phyloP scores from a whole-genome alignment of 2,888 invertebrate genomes.

The Aleiodes alternator region DNA sequence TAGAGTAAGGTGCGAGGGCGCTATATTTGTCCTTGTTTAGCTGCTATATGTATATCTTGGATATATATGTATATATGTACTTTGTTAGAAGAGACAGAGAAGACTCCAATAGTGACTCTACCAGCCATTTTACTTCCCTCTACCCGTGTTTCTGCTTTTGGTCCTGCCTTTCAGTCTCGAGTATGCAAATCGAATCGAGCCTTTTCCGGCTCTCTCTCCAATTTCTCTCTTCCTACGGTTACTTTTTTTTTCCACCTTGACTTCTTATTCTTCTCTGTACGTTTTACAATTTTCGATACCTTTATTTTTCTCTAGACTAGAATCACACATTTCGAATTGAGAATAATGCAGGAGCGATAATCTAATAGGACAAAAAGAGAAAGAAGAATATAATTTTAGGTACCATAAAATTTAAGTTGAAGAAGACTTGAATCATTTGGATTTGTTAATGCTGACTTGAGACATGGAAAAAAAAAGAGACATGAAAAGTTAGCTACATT shows the following conservation, averaged over 20 bases:
- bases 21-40: slow-evolving; percentile 19
- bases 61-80: slow-evolving; percentile 6
- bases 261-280: neutral
- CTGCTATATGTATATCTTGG: slow-evolving; percentile 3
- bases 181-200: slow-evolving; percentile 48
- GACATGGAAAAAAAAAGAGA: too few species aligned
- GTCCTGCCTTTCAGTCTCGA: slow-evolving; percentile 35
- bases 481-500: too few species aligned
- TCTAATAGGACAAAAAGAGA: too few species aligned
- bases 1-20: slow-evolving; percentile 24
- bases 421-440: too few species aligned
- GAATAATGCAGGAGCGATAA: too few species aligned
- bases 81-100: slow-evolving; percentile 14
- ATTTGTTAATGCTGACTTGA: too few species aligned
- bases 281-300: neutral
- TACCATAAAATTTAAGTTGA: too few species aligned
- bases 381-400: too few species aligned
- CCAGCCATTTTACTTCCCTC: slow-evolving; percentile 11
- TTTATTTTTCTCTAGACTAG: neutral
- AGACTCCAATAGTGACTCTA: slow-evolving; percentile 19
- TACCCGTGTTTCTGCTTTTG: slow-evolving; percentile 41
- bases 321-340: too few species aligned
- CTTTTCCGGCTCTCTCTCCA: slow-evolving; percentile 37
- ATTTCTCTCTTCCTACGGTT: neutral
- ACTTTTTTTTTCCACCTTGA: neutral